A percentile compares a stretch with the other conserved stretches of the same genome.
phyloP scores from a whole-genome alignment of 2,888 invertebrate genomes.

The Helobdella robusta region DNA sequence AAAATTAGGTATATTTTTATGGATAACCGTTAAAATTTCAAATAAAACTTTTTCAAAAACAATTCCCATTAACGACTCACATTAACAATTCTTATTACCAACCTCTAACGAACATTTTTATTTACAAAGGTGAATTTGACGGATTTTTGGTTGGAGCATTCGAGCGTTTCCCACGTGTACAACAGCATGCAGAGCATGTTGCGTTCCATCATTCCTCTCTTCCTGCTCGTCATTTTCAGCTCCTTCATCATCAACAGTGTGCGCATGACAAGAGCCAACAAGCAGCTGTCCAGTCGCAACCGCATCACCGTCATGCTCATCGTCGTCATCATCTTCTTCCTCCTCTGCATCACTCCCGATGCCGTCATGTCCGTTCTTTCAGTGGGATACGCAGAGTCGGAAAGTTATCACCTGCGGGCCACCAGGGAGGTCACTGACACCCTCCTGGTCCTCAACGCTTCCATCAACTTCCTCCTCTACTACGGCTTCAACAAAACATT shows the following conservation, averaged over 20 bases:
- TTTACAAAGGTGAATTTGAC: conserved; percentile 35
- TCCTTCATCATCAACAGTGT: conserved; percentile 37
- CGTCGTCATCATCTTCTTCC: conserved; percentile 45
- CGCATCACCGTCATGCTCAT: conserved; percentile 47
- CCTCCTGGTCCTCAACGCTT: conserved; percentile 45
- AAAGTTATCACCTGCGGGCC: conserved; percentile 42
- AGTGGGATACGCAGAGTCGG: conserved; percentile 44
- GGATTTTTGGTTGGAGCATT: conserved; percentile 34
- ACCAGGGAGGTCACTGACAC: conserved; percentile 47
- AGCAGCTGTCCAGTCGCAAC: conserved; percentile 40
- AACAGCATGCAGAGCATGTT: conserved; percentile 36
- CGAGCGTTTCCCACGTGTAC: conserved; percentile 31
- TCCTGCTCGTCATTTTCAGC: conserved; percentile 36
- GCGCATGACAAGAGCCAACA: conserved; percentile 32
- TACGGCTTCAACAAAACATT: conserved; percentile 45
- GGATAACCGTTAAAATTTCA: too few relatives aligned
- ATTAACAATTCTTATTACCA: too few relatives aligned
- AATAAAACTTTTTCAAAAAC: too few relatives aligned
- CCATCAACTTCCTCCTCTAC: conserved; percentile 46
- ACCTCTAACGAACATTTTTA: too few relatives aligned
- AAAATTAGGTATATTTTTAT: too few relatives aligned
- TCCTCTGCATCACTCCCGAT: conserved; percentile 47
- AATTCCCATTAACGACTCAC: too few relatives aligned
- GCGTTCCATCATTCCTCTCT: conserved; percentile 37
- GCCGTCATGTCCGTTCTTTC: conserved; percentile 47